phyloP scores from a whole-genome alignment of 2,888 invertebrate species.

The Hetaerina titia region DNA sequence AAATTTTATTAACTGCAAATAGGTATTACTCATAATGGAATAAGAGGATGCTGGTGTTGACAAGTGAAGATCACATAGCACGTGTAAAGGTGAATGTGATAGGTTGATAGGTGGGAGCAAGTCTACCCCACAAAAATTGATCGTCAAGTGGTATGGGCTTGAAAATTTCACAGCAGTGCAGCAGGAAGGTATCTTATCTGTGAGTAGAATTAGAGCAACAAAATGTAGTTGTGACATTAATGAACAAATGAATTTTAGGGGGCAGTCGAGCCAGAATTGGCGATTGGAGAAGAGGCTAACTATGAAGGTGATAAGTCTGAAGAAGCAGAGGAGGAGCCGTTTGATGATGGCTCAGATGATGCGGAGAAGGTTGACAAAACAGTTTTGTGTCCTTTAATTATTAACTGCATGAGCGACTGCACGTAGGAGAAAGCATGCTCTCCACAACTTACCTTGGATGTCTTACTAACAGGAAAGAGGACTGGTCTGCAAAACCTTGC shows the following conservation, averaged over 20 bases:
- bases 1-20: no score
- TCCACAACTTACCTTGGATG: not conserved
- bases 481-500: slow-evolving; percentile 72
- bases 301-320: slow-evolving; percentile 71
- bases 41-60: no score
- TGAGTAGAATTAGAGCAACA: not conserved
- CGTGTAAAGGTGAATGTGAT: no score
- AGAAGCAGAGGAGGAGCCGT: slow-evolving; percentile 73
- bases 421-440: slow-evolving; percentile 5
- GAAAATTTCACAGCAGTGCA: not conserved
- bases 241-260: slow-evolving; percentile 43
- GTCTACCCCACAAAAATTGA: no score
- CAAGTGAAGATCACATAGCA: no score
- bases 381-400: not conserved
- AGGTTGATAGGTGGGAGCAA: no score
- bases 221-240: not conserved
- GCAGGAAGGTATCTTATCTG: not conserved
- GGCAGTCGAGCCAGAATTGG: not conserved
- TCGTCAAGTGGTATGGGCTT: no score
- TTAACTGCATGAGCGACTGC: slow-evolving; percentile 69
- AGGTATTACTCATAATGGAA: no score
- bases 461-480: slow-evolving; percentile 75
- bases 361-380: slow-evolving; percentile 70
- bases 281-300: slow-evolving; percentile 72
- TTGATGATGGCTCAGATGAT: slow-evolving; percentile 74